Evolutionary conservation across 2,888 invertebrate species (phyloP), one percentile per base, ranked within the genome.

Genomic region (Agriopis leucophaearia): DNA sequence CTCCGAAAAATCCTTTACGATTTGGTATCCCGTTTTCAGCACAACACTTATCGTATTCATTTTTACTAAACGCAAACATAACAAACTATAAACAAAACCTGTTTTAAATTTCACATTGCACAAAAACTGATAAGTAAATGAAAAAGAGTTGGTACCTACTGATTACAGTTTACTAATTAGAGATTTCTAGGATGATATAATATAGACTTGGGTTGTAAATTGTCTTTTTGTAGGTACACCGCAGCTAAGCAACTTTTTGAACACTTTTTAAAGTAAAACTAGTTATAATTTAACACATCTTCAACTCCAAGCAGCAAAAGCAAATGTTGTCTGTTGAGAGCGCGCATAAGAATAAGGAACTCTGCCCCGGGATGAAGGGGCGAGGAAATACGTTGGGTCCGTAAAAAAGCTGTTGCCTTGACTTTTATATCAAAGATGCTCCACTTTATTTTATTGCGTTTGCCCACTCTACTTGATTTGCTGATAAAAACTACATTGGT

Each of bases 321-420:
- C 88, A 88, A 91, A 90, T 89, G 89, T 82, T 83, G 85, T 83
- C 83, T 82, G 83, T 84, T 83, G 77, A 78, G 81, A 71, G 81
- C 77, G 75, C 73, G 80, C 35, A 91, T 88, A 85, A 89, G 92
- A 89, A 91, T 88, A 91, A 91, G 92, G 90, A 91, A 91, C 89
- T 38, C 52, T 44, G 74, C 81, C 74, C 76, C 74, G 77, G 73
- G 78, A 71, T 82, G 87, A 27, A 81, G 87, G 89, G 90, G 85
- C 88, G 87, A 84, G 86, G 89, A 91, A 87, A 89, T 89, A 89
- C 89, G 91, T 90, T 88, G 90, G 86, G 84, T 80, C 77, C 78
- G 84, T 86, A 91, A 90, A 92, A 94, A 93, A 92, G 88, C 87
- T 82, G 92, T 88, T 87, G 88, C 87, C 87, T 86, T 88, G 83